A percentile compares a stretch with the other conserved stretches of the same genome.
These are phyloP conservation scores for Crocidura indochinensis DNA, from an alignment of 2,797 vertebrate species.

Conservation along the genomic window DNA sequence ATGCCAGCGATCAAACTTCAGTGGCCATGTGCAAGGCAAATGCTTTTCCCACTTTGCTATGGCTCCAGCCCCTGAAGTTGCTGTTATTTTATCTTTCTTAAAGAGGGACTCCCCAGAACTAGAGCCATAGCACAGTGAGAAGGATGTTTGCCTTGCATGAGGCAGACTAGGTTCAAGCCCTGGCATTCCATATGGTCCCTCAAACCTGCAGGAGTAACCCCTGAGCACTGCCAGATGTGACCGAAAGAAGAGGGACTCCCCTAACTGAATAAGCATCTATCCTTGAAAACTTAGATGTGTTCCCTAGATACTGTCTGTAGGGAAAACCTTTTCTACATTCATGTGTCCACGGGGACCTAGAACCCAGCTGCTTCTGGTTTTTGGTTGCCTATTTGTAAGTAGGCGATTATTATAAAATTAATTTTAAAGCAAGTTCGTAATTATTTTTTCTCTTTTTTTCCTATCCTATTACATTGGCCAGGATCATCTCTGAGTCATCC, in stretches of 20 bases:
- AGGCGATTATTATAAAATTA: background rate
- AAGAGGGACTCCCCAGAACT: background rate
- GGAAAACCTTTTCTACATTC: background rate
- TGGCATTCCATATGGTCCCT: too few species aligned
- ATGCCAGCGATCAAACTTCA: too few species aligned
- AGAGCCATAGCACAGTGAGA: too few species aligned
- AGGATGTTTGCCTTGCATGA: too few species aligned
- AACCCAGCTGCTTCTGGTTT: too few species aligned
- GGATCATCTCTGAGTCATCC: background rate
- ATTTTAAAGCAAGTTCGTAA: background rate
- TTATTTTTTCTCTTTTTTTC: conserved; percentile 52
- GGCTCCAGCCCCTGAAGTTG: too few species aligned
- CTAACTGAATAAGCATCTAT: background rate
- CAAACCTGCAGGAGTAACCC: too few species aligned
- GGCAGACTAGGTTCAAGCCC: too few species aligned
- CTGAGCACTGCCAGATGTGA: too few species aligned
- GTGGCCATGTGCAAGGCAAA: too few species aligned
- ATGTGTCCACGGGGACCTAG: background rate
- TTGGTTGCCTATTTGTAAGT: background rate
- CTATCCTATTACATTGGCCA: conserved; percentile 20
- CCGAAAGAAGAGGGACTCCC: background rate
- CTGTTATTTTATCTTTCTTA: conserved; percentile 38
- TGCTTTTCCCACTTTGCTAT: too few species aligned
- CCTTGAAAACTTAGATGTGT: conserved; percentile 19
- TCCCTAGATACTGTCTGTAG: background rate